Base-by-base conservation (phyloP, 2,797 vertebrate genomes). In the Falco biarmicus region DNA sequence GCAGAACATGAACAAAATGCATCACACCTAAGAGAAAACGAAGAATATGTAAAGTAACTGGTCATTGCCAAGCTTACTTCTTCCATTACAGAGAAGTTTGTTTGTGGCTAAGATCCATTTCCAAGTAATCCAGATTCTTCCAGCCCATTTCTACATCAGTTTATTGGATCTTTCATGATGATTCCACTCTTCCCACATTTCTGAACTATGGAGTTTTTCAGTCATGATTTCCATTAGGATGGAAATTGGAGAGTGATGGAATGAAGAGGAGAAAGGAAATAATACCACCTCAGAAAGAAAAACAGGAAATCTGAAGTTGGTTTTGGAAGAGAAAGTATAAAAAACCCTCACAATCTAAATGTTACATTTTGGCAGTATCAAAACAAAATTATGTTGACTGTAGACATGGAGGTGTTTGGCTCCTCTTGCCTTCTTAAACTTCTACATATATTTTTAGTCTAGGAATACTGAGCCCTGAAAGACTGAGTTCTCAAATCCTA, bases 381-480 rank as follows among this genome's bases (percentile, higher is more conserved):
- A 71, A 88, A 25, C 51, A 93, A 88, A 94, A 91, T 68, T 89
- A 84, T 65, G 77, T 87, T 94, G 51, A 92, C 48, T 90, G 70
- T 31, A 82, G 59, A 59, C 71, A 89, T 25, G 13, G 37, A 92
- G 31, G 17, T 79, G 34, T 79, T 90, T 84, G 69, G 41, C 69
- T 81, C 54, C 57, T 31, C 65, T 90, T 85, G 43, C 47, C 34
- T 75, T 84, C 61, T 90, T 84, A 37, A 91, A 75, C 6, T 71
- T 86, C 65, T 78, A 68, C 24, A 48, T 50, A 34, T 50, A 91
- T 88, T 48, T 86, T 34, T 91, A 50, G 18, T 71, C n/a, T 84
- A 77, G 61, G 31, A 91, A 90, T 64, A 83, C 18, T 47, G 41
- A 89, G 65, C 84, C 26, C 57, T 76, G 37, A 18, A 93, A 81